Conservation (phyloP, 2,888 invertebrate species). For the Philonicus albiceps region DNA sequence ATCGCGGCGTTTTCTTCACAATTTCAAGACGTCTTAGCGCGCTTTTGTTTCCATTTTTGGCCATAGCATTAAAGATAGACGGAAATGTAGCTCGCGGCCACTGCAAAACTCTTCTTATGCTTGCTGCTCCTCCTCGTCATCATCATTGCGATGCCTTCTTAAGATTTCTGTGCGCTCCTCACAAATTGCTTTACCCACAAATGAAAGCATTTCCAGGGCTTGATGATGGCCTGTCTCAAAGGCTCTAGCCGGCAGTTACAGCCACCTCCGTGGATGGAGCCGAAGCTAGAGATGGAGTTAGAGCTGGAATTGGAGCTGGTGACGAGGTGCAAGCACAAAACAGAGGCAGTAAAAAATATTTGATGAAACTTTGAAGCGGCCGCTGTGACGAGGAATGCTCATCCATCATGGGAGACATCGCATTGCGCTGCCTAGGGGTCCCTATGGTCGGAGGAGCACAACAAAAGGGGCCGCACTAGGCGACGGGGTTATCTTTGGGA, state of each 20-base stretch:
- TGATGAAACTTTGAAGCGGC: background rate
- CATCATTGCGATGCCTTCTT: background rate
- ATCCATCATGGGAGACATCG: background rate
- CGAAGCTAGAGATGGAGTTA: background rate
- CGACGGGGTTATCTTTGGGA: background rate
- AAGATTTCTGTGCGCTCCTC: background rate
- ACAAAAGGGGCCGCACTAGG: background rate
- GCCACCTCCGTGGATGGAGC: background rate
- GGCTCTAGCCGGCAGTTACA: background rate
- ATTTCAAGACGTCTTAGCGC: background rate
- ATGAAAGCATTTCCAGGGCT: background rate
- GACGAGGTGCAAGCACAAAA: background rate
- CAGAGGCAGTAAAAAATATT: background rate
- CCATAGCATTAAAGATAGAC: background rate
- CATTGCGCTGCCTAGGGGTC: background rate
- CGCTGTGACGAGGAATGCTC: background rate
- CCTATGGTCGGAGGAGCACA: background rate
- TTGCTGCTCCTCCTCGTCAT: background rate
- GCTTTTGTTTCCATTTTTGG: constrained; percentile 19
- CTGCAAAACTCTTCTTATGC: background rate
- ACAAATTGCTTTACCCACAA: background rate
- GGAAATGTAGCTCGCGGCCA: background rate
- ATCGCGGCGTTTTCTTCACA: background rate
- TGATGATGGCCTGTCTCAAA: background rate
- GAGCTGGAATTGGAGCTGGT: background rate